Evolutionary conservation across 2,113 vertebrate genomes (phyloP).

Genomic region (Rhizomys pruinosus): DNA sequence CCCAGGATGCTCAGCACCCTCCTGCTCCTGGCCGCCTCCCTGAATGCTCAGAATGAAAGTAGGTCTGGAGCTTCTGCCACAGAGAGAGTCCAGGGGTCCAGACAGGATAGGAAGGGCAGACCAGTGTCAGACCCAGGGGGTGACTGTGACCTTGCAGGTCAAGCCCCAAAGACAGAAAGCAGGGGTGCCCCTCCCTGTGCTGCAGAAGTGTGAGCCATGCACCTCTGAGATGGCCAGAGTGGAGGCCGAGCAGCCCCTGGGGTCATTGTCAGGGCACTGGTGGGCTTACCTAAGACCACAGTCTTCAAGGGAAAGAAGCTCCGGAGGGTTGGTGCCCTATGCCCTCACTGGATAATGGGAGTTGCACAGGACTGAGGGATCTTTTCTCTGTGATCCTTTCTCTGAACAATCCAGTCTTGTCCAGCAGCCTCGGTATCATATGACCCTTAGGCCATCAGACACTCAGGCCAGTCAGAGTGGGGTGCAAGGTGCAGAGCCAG

Average conservation of each 20-base stretch:
- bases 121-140: fast-evolving
- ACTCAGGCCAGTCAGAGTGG: neutral
- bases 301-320: neutral
- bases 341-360: neutral
- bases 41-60: neutral
- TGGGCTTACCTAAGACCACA: neutral
- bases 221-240: neutral
- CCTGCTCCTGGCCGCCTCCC: neutral
- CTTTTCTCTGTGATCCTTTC: neutral
- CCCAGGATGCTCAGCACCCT: neutral
- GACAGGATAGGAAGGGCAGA: neutral
- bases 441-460: too few species aligned
- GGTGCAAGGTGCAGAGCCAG: too few species aligned
- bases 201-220: too few species aligned
- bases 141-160: neutral
- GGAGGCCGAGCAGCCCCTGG: neutral
- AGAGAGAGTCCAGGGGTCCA: fast-evolving
- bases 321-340: too few species aligned
- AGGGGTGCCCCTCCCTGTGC: neutral
- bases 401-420: neutral
- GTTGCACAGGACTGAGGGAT: neutral
- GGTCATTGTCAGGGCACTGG: neutral
- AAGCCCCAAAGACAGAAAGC: fast-evolving
- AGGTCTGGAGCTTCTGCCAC: neutral
- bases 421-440: neutral